phyloP scores from a whole-genome alignment of 2,113 vertebrate species.

The Plecturocebus donacophilus region DNA sequence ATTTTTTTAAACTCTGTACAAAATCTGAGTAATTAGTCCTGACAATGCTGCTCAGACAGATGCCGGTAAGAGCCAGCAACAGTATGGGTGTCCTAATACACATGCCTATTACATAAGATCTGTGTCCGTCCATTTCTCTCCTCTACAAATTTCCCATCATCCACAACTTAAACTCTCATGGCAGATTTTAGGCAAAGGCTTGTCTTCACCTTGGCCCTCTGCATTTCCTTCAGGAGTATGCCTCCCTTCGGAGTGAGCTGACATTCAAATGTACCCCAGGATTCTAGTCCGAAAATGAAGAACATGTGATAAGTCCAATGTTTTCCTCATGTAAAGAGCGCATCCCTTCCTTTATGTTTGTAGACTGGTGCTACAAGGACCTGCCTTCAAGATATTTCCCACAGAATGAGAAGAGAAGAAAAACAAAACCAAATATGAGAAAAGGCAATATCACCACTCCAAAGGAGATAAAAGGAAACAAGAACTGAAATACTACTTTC shows the following conservation, averaged over 20 bases:
- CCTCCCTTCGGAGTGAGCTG: background rate
- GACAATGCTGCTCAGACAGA: constrained; percentile 12
- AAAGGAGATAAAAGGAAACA: background rate
- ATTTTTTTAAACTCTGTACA: background rate
- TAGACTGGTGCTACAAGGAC: background rate
- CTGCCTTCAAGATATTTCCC: background rate
- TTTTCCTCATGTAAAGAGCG: rapidly evolving
- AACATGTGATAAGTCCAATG: no score
- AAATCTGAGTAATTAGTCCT: constrained; percentile 27
- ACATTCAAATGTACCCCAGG: background rate
- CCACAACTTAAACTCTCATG: background rate
- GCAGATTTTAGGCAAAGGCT: constrained; percentile 1
- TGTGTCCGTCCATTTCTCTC: background rate
- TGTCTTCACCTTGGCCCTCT: background rate
- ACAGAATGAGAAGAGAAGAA: background rate
- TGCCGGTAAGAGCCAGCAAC: background rate
- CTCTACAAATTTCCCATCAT: background rate
- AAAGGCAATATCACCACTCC: background rate
- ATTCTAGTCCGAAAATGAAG: background rate
- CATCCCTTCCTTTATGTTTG: background rate
- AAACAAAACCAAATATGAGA: background rate
- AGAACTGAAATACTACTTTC: background rate
- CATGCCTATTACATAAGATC: background rate
- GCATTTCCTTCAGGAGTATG: background rate
- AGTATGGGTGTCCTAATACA: background rate